These are phyloP conservation scores for Drosophila santomea DNA, from an alignment of 1,140 invertebrate species.

Conservation along the genomic window DNA sequence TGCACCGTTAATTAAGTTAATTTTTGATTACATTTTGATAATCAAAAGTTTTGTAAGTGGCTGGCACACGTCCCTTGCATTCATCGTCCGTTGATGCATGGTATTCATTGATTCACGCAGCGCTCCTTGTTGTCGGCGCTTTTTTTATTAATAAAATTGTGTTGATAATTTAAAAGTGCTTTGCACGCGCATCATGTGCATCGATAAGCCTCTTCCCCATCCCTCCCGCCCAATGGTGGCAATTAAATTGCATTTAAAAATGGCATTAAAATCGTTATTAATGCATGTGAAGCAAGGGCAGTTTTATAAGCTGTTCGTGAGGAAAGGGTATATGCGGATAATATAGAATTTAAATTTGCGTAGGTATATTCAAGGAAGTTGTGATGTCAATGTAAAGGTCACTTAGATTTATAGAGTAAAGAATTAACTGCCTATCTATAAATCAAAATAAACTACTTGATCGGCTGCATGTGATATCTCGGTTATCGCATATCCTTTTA, in stretches of 20 bases:
- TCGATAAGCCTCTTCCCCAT: conserved; percentile 66
- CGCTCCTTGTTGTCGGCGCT: not conserved
- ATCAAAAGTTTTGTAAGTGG: conserved; percentile 69
- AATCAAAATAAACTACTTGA: not conserved
- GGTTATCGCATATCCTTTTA: conserved; percentile 56
- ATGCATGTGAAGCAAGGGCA: conserved; percentile 33
- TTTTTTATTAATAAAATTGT: conserved; percentile 66
- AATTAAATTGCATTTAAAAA: conserved; percentile 78
- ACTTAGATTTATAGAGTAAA: not conserved
- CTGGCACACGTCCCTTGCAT: conserved; percentile 36
- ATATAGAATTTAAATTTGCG: not conserved
- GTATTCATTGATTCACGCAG: conserved; percentile 12
- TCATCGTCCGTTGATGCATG: conserved; percentile 1
- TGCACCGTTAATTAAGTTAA: conserved; percentile 78
- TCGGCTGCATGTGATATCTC: conserved; percentile 5
- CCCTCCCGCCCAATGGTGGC: conserved; percentile 30
- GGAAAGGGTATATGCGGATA: conserved; percentile 24
- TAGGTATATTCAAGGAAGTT: no score
- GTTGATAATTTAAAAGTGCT: conserved; percentile 81
- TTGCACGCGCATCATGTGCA: conserved; percentile 75
- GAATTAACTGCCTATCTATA: not conserved
- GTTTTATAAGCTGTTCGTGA: conserved; percentile 36
- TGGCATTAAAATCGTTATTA: conserved; percentile 62
- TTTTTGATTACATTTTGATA: conserved; percentile 82
- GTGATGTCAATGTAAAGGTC: not conserved